phyloP scores from a whole-genome alignment of 2,797 vertebrate genomes.

The Myripristis jacobus region DNA sequence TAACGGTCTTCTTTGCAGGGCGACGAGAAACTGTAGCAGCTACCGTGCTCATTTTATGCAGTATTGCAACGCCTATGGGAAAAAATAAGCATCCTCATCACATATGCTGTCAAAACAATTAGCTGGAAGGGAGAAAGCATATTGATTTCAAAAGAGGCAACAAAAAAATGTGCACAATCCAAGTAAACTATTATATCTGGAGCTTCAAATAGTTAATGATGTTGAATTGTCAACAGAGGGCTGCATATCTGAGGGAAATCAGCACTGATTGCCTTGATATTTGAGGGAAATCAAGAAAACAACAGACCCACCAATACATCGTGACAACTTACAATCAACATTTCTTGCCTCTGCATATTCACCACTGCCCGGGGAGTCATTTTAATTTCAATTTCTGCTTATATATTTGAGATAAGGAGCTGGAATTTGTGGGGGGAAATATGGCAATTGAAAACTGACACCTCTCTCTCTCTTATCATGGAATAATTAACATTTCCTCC shows the following conservation, averaged over 20 bases:
- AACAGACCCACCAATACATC: slow-evolving; percentile 4
- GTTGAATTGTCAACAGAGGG: slow-evolving; percentile 19
- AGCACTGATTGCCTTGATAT: slow-evolving; percentile 26
- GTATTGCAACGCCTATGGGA: neutral
- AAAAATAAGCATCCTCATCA: slow-evolving; percentile 26
- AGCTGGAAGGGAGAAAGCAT: slow-evolving; percentile 1
- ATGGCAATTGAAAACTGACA: slow-evolving; percentile 70
- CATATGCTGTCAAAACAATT: slow-evolving; percentile 14
- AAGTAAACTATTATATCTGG: slow-evolving; percentile 9
- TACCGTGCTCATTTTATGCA: slow-evolving; percentile 21
- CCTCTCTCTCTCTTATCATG: slow-evolving; percentile 64
- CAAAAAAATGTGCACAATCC: slow-evolving; percentile 13
- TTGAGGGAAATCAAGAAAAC: slow-evolving; percentile 30
- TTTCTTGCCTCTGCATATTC: slow-evolving; percentile 22
- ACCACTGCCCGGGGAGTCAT: neutral
- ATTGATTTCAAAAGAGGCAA: neutral
- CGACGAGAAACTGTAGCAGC: neutral
- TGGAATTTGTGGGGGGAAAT: slow-evolving; percentile 46
- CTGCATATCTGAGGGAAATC: slow-evolving; percentile 24
- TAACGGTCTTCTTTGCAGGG: slow-evolving; percentile 19
- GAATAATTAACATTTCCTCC: slow-evolving; percentile 82
- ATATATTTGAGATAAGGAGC: slow-evolving; percentile 33
- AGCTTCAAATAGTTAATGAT: slow-evolving; percentile 8
- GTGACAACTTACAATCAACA: slow-evolving; percentile 34
- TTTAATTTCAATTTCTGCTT: slow-evolving; percentile 45